Evolutionary conservation across 2,797 vertebrate species (phyloP), one percentile per base, ranked within the genome.

Genomic region (Meriones psammophilus): DNA sequence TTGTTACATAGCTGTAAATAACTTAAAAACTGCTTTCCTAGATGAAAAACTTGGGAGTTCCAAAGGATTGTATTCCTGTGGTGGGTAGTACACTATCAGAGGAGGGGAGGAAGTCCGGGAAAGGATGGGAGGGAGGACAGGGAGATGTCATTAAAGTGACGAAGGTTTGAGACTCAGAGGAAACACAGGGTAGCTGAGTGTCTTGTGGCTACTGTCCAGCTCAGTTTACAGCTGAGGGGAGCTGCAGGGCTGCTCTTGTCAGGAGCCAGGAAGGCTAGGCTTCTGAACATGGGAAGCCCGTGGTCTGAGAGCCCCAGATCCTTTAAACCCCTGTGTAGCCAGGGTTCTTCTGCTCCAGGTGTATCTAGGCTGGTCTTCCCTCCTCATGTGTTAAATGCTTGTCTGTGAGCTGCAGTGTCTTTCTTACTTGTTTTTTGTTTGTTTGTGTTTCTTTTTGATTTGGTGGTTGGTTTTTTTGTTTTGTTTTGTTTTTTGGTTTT

Each of bases 11-110:
- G 69, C 81, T n/a, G 69, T 60, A 69, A 1, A 15, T 56, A n/a
- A 90, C 22, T 88, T 95, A 76, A 78, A 87, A 4, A 46, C 60
- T 17, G 10, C 46, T 88, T 91, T 97, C 26, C 60, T 66, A 36
- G 86, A 91, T 78, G 90, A 39, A 33, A 46, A 95, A 7, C 89
- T 66, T 24, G 0, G 3, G 42, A 73, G 62, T 4, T 90, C 46
- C 5, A 1, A 14, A 88, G 28, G 54, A 54, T 20, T 39, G 24
- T 68, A 5, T 12, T 79, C 50, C 36, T 66, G 0, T 26, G 9
- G 56, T 14, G 64, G 69, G 56, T 36, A n/a, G 28, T 74, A 9
- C 60, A 46, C 68, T 56, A 26, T 5, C 30, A 28, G 76, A 56
- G 64, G 28, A 33, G 24, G 1, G 17, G 92, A 62, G 56, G 36